Conservation (phyloP, 2,888 invertebrate species). For the Gisinianus flammeolus region DNA sequence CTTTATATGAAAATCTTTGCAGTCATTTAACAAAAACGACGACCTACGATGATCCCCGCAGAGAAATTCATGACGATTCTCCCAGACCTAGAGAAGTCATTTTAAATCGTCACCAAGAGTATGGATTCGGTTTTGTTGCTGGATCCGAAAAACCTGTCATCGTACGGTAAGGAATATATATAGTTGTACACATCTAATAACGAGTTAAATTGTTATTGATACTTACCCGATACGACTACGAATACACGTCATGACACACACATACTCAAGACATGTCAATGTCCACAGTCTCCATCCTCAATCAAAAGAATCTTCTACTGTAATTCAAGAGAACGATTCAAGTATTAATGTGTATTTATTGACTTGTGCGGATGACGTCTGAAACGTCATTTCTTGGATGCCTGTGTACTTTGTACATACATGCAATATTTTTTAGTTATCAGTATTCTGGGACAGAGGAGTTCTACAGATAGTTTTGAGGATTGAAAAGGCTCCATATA, state of each 20-base stretch:
- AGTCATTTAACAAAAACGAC: conserved; percentile 80
- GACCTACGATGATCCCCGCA: conserved; percentile 83
- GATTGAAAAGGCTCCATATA: not conserved
- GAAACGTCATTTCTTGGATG: not conserved
- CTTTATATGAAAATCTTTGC: no score
- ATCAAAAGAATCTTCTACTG: not conserved
- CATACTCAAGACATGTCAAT: not conserved
- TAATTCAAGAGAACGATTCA: not conserved
- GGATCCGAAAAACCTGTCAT: conserved; percentile 92
- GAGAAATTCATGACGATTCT: conserved; percentile 70
- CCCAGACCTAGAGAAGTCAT: conserved; percentile 80
- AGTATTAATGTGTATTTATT: not conserved
- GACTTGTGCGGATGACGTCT: not conserved
- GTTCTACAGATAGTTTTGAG: not conserved
- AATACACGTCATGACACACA: not conserved
- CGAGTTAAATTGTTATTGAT: not conserved
- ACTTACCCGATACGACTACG: not conserved
- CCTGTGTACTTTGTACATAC: not conserved
- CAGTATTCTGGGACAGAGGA: not conserved
- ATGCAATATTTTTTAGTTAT: not conserved
- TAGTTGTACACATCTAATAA: not conserved
- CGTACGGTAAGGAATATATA: conserved; percentile 67
- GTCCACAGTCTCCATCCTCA: no score
- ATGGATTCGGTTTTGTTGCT: conserved; percentile 95
- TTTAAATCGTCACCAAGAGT: conserved; percentile 75